These are phyloP conservation scores for Pristionchus exspectatus DNA, from an alignment of 2,888 invertebrate species.

Conservation along the genomic window DNA sequence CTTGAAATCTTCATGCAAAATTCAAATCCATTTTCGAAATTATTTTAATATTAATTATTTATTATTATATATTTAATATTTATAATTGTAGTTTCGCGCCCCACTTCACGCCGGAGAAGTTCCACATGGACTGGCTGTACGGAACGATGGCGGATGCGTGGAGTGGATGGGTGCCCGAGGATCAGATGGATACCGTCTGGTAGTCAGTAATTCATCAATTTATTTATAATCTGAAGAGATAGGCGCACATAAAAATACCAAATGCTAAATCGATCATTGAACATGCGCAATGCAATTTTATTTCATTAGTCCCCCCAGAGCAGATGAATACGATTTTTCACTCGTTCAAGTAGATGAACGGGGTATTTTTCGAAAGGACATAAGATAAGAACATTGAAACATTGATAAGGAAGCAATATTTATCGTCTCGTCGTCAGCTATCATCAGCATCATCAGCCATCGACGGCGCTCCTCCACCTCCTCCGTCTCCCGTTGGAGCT, in stretches of 20 bases:
- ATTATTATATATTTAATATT: not conserved
- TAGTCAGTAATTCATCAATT: too few species aligned
- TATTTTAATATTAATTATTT: not conserved
- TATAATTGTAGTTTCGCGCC: slow-evolving; percentile 79
- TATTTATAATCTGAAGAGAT: too few species aligned
- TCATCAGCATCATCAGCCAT: not conserved
- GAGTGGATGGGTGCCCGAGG: slow-evolving; percentile 85
- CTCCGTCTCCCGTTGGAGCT: not conserved
- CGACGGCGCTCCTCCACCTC: not conserved
- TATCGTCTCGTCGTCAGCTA: not conserved
- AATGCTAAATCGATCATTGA: too few species aligned
- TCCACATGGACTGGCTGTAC: slow-evolving; percentile 88
- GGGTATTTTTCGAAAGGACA: too few species aligned
- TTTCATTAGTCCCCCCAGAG: too few species aligned
- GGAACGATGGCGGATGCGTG: slow-evolving; percentile 86
- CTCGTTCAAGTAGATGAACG: too few species aligned
- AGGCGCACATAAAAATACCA: too few species aligned
- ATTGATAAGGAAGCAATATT: not conserved
- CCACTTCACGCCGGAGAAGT: slow-evolving; percentile 74
- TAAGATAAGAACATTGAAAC: too few species aligned
- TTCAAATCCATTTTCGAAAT: not conserved
- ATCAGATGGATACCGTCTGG: slow-evolving; percentile 61
- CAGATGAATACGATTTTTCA: too few species aligned
- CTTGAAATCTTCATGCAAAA: too few species aligned
- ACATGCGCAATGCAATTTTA: too few species aligned